phyloP scores from a whole-genome alignment of 2,113 vertebrate genomes.

The Noturus placidus region DNA sequence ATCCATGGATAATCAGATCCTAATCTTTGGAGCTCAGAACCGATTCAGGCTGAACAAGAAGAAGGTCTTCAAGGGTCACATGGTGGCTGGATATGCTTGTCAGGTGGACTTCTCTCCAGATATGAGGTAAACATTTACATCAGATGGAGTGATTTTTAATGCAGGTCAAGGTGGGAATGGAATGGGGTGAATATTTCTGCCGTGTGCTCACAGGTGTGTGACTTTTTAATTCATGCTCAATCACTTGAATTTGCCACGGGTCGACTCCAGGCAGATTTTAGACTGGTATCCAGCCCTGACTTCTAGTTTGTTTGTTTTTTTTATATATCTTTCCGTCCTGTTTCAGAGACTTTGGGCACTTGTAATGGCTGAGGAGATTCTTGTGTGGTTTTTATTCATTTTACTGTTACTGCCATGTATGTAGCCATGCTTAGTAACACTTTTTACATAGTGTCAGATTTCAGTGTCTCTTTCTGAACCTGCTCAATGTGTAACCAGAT shows the following conservation, averaged over 20 bases:
- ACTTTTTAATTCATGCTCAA: not conserved
- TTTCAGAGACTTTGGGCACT: not conserved
- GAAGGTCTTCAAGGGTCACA: conserved; percentile 98
- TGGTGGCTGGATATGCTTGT: conserved; percentile 98
- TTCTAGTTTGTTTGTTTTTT: conserved; percentile 45
- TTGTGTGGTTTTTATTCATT: conserved; percentile 1
- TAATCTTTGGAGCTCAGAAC: conserved; percentile 98
- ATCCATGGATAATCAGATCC: conserved; percentile 99
- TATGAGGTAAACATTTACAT: conserved; percentile 83
- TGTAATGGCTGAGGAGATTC: not conserved
- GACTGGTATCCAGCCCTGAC: conserved; percentile 76
- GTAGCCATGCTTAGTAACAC: not conserved
- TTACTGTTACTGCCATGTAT: not conserved
- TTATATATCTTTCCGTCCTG: conserved; percentile 11
- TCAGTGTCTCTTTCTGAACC: conserved; percentile 43
- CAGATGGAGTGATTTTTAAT: not conserved
- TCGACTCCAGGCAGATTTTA: not conserved
- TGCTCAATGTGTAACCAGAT: not conserved
- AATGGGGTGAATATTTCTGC: not conserved
- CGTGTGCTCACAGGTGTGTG: not conserved
- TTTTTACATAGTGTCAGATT: conserved; percentile 9
- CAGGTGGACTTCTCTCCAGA: conserved; percentile 99
- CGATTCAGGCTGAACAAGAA: conserved; percentile 98
- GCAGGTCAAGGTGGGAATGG: not conserved
- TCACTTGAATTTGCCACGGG: not conserved